A percentile compares a stretch with the other conserved stretches of the same genome.
Conservation (phyloP, 2,888 invertebrate genomes). For the Eulithis prunata region DNA sequence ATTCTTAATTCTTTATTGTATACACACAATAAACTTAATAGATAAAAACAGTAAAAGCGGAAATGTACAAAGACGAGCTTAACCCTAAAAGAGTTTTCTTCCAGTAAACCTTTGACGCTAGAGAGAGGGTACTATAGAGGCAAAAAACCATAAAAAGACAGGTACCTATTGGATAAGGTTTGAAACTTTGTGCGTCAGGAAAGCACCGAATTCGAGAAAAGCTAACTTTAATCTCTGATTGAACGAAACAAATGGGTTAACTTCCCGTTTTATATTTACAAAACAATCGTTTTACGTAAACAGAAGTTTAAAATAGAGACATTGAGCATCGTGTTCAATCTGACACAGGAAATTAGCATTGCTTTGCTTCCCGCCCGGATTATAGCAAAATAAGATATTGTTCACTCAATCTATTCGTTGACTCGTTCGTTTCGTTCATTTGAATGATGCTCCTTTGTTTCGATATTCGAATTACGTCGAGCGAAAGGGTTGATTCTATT, state of each 20-base stretch:
- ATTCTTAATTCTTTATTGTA: too few species aligned
- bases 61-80: too few species aligned
- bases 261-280: conserved; percentile 56
- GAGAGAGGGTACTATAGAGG: too few species aligned
- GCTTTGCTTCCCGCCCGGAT: conserved; percentile 76
- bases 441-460: conserved; percentile 75
- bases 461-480: conserved; percentile 58
- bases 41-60: too few species aligned
- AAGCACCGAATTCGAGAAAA: conserved; percentile 9
- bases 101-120: too few species aligned
- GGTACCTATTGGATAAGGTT: too few species aligned
- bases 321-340: conserved; percentile 69
- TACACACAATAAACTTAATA: too few species aligned
- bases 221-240: conserved; percentile 37
- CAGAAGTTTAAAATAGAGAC: conserved; percentile 66
- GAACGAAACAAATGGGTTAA: conserved; percentile 38
- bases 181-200: too few species aligned
- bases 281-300: conserved; percentile 64
- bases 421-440: conserved; percentile 69
- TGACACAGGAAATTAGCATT: conserved; percentile 81
- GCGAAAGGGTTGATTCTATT: conserved; percentile 42
- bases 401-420: conserved; percentile 78
- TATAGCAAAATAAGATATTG: conserved; percentile 83
- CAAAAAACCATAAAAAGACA: too few species aligned
- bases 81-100: too few species aligned